Percentiles rank a stretch among this genome's conserved stretches.
These are phyloP conservation scores for Euborellia annulipes DNA, from an alignment of 1,140 invertebrate genomes.

Conservation along the genomic window DNA sequence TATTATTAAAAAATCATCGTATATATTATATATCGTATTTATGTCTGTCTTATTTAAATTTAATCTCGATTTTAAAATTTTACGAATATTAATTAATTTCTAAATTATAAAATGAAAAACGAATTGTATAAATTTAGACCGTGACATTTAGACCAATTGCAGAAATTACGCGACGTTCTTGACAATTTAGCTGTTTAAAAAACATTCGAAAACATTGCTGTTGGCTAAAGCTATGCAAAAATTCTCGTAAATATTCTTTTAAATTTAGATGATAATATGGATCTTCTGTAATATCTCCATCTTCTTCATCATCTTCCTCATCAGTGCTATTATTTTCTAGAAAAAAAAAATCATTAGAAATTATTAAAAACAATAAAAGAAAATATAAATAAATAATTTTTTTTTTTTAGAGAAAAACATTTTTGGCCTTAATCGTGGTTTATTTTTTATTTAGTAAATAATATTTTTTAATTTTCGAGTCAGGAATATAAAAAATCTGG, in stretches of 20 bases:
- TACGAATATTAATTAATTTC: too few species aligned
- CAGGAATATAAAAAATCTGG: neutral
- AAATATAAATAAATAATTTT: too few species aligned
- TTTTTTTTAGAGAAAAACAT: neutral
- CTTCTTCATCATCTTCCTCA: slow-evolving; percentile 28
- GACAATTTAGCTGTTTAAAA: slow-evolving; percentile 35
- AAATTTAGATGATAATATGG: slow-evolving; percentile 43
- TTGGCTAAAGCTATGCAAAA: slow-evolving; percentile 39
- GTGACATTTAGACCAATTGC: slow-evolving; percentile 19
- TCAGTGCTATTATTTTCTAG: slow-evolving; percentile 21
- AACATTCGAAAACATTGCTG: slow-evolving; percentile 41
- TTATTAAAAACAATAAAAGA: neutral
- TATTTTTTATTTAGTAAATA: neutral
- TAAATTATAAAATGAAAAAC: too few species aligned
- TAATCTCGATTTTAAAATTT: too few species aligned
- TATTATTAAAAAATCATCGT: too few species aligned
- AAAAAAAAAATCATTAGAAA: neutral
- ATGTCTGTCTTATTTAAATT: too few species aligned
- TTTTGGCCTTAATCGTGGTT: neutral
- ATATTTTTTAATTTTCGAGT: neutral
- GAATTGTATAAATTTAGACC: too few species aligned
- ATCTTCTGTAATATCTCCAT: slow-evolving; percentile 38
- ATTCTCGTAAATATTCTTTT: slow-evolving; percentile 39
- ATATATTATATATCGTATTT: too few species aligned
- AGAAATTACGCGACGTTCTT: slow-evolving; percentile 30